These are phyloP conservation scores for Maniola jurtina DNA, from an alignment of 1,140 invertebrate genomes.

Conservation along the genomic window DNA sequence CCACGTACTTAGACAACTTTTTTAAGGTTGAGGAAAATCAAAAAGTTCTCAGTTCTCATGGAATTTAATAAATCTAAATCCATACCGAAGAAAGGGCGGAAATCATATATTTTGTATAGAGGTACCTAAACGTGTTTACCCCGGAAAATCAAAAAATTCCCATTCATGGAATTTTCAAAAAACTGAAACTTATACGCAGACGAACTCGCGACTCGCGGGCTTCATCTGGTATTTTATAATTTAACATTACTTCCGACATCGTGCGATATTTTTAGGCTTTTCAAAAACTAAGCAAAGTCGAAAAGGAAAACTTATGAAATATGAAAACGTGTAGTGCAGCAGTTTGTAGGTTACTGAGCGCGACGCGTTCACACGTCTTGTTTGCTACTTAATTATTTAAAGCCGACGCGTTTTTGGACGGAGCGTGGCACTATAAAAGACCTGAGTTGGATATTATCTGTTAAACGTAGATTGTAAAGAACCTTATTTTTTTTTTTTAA, in stretches of 20 bases:
- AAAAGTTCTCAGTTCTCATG: no score
- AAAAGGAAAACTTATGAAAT: slow-evolving; percentile 20
- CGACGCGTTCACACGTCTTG: slow-evolving; percentile 46
- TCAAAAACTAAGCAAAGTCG: not conserved
- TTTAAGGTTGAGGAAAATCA: no score
- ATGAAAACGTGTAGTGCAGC: slow-evolving; percentile 18
- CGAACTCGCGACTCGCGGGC: no score
- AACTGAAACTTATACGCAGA: no score
- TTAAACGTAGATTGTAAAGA: not conserved
- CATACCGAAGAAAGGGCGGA: no score
- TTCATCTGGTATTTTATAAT: no score
- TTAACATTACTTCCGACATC: not conserved
- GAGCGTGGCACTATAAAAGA: slow-evolving; percentile 6
- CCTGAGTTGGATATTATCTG: slow-evolving; percentile 7
- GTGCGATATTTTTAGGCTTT: slow-evolving; percentile 15
- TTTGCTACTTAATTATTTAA: slow-evolving; percentile 57
- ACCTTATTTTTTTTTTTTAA: not conserved
- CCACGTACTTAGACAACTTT: no score
- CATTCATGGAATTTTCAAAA: no score
- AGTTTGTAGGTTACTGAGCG: slow-evolving; percentile 33
- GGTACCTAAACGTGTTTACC: no score
- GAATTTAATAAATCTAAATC: no score
- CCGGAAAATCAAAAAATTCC: no score
- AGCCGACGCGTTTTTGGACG: slow-evolving; percentile 21
- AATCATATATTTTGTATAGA: no score